phyloP scores from a whole-genome alignment of 35 echinoderm and acorn worm genomes.

The Nesometra sesokonis region DNA sequence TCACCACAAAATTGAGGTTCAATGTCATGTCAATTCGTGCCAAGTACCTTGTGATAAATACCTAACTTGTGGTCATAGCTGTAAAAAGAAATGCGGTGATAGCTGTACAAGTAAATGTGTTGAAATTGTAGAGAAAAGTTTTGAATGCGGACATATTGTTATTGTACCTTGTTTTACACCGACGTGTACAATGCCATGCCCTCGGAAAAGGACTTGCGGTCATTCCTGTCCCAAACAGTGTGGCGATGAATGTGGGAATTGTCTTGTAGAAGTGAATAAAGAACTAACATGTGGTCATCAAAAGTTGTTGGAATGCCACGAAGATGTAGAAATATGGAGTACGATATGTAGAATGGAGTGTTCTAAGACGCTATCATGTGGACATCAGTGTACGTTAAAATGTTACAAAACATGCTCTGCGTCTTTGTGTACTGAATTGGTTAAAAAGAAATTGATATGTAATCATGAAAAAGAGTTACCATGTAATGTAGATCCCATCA shows the following conservation, averaged over 20 bases:
- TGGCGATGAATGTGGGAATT: background rate
- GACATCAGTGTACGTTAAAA: background rate
- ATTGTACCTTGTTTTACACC: background rate
- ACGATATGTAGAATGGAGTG: background rate
- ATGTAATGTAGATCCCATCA: background rate
- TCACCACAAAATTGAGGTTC: background rate
- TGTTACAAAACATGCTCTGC: background rate
- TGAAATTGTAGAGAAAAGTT: background rate
- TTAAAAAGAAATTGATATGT: background rate
- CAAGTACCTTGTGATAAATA: background rate
- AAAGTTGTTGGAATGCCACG: background rate
- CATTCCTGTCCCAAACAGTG: constrained; percentile 5
- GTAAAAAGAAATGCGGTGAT: background rate
- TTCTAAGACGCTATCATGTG: background rate
- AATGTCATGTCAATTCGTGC: background rate
- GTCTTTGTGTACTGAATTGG: background rate
- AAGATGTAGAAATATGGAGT: background rate
- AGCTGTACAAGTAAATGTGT: background rate
- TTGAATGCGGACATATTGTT: background rate
- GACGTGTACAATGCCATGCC: background rate
- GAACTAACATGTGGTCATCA: background rate
- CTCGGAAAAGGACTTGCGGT: background rate
- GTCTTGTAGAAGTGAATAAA: background rate
- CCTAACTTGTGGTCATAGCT: background rate
- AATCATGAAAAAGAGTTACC: background rate